Base-by-base conservation (phyloP, 1,140 invertebrate genomes). In the Drosophila murphyi region DNA sequence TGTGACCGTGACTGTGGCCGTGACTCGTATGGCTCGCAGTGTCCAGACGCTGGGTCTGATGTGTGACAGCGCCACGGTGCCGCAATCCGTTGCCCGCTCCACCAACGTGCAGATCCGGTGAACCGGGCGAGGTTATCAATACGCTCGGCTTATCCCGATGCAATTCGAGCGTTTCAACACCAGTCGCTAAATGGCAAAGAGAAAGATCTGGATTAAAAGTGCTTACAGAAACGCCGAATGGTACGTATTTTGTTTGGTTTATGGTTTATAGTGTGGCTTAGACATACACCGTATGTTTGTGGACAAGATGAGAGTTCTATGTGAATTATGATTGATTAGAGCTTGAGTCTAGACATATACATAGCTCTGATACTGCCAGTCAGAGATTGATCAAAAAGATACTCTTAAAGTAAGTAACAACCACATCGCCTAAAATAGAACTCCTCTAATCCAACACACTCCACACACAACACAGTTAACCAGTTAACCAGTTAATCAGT, bases 51-150 rank as follows among this genome's bases (percentile, higher is more conserved):
- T 77, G 75, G 55, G 48, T 28, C 56, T 61, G 65, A 67, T 8
- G 55, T 61, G 7, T 72, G 76, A 29, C 34, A 3, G 20, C 77
- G 81, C 81, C 81, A 89, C 83, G 83, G 55, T 87, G 88, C 51
- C 90, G 74, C 74, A 80, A 54, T 62, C 76, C 81, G 41, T 63
- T 74, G 41, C 54, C 80, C 52, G 87, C 68, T 29, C 57, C 93
- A 63, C 93, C 92, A 31, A 93, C 92, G 75, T 95, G 94, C 43
- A 96, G 92, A 85, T 97, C 96, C 10, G 97, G 97, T 65, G 96
- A 97, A 47, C 96, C 96, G 3, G 97, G 97, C 65, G 97, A 97
- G 69, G 97, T 97, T 79, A 97, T 96, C 86, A 97, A 94, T 47
- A 98, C 97, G 90, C 95, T 96, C 32, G 96, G 96, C 92, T 96